A percentile compares a stretch with the other conserved stretches of the same genome.
These are phyloP conservation scores for Aphelenchoides fujianensis DNA, from an alignment of 1,140 invertebrate species.

Conservation along the genomic window DNA sequence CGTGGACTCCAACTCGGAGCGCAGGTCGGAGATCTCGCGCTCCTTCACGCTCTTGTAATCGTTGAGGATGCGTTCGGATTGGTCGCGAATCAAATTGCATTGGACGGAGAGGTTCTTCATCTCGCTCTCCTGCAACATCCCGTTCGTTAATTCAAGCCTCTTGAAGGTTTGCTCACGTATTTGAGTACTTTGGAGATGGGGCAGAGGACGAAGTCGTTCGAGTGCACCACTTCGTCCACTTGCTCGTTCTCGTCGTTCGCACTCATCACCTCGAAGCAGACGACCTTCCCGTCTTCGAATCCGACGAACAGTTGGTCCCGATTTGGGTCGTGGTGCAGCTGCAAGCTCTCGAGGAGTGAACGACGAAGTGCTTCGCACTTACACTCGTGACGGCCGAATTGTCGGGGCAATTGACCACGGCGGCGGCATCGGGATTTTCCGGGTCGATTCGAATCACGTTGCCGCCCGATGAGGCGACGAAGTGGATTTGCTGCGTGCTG, in stretches of 20 bases:
- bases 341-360: conserved; percentile 16
- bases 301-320: conserved; percentile 29
- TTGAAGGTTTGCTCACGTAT: conserved; percentile 25
- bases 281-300: conserved; percentile 34
- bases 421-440: conserved; percentile 19
- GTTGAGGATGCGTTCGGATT: conserved; percentile 28
- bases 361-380: conserved; percentile 10
- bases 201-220: conserved; percentile 37
- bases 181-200: conserved; percentile 23
- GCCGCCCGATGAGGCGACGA: conserved; percentile 22
- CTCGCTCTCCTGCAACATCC: conserved; percentile 30
- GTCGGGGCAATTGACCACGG: conserved; percentile 30
- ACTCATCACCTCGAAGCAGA: conserved; percentile 33
- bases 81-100: conserved; percentile 33
- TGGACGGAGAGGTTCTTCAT: conserved; percentile 30
- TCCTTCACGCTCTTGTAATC: conserved; percentile 34
- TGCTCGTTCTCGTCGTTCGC: not conserved
- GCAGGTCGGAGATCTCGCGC: conserved; percentile 22
- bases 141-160: too few species aligned
- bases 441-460: conserved; percentile 33
- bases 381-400: conserved; percentile 3
- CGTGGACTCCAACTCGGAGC: conserved; percentile 27
- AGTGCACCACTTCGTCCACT: conserved; percentile 14
- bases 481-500: conserved; percentile 21
- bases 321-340: conserved; percentile 23